Conservation (phyloP, 2,113 vertebrate species). For the Pteropus alecto region DNA sequence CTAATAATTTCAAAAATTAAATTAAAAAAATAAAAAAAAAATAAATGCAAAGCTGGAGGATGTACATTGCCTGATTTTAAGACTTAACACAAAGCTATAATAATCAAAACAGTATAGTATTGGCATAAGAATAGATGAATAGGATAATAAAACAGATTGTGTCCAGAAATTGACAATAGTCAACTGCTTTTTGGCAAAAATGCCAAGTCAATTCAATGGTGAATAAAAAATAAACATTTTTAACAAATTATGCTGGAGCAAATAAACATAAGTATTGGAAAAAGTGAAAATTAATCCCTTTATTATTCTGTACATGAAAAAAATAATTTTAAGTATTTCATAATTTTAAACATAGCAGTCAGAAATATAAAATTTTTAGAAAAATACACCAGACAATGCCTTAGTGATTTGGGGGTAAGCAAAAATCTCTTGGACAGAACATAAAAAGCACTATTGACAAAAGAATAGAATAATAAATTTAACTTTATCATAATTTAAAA, state of each 20-base stretch:
- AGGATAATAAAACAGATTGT: not conserved
- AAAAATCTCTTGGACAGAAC: not conserved
- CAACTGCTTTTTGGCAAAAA: not conserved
- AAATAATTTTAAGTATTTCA: not conserved
- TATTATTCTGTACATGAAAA: not conserved
- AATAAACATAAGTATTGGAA: not conserved
- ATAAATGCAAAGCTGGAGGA: not conserved
- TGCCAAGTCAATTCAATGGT: not conserved
- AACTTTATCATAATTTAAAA: not conserved
- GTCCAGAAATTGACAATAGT: not conserved
- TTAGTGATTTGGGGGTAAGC: not conserved
- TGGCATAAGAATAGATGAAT: not conserved
- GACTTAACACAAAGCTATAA: not conserved
- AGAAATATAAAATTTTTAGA: not conserved
- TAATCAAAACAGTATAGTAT: not conserved
- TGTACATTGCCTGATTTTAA: not conserved
- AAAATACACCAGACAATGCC: not conserved
- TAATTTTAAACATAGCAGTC: not conserved
- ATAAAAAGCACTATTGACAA: not conserved
- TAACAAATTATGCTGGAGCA: not conserved
- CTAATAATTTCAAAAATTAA: no score
- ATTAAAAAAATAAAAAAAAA: no score
- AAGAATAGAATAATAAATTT: not conserved
- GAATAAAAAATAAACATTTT: not conserved
- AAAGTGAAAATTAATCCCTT: not conserved